A percentile compares a stretch with the other conserved stretches of the same genome.
Conservation (phyloP, 1,140 invertebrate species). For the Lethrus apterus region DNA sequence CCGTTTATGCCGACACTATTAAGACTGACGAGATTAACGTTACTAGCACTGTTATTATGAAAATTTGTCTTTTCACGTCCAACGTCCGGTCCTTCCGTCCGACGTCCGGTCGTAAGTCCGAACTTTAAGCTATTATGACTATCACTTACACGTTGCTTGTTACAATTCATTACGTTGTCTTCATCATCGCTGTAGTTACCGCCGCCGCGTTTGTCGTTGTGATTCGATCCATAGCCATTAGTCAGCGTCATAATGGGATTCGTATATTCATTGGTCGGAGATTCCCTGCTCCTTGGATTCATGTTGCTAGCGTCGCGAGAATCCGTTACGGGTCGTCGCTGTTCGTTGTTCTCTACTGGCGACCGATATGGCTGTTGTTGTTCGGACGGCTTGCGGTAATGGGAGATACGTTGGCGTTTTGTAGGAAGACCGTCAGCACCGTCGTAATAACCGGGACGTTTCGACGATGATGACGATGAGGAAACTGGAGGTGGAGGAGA, state of each 20-base stretch:
- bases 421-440: conserved; percentile 55
- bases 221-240: conserved; percentile 21
- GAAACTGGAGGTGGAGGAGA: conserved; percentile 49
- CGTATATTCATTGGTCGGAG: conserved; percentile 26
- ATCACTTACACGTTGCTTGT: conserved; percentile 20
- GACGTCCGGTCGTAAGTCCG: conserved; percentile 4
- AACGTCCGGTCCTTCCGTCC: conserved; percentile 8
- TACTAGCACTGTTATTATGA: no score
- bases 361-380: conserved; percentile 22
- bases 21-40: no score
- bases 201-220: conserved; percentile 28
- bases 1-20: no score
- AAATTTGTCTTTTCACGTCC: conserved; percentile 23
- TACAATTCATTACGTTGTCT: conserved; percentile 12
- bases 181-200: conserved; percentile 37
- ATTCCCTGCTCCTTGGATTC: conserved; percentile 39
- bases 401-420: conserved; percentile 76
- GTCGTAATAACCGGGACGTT: conserved; percentile 51
- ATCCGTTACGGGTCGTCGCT: conserved; percentile 34
- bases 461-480: conserved; percentile 42
- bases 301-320: conserved; percentile 40
- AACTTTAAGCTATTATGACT: conserved; percentile 19
- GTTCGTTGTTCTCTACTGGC: conserved; percentile 33
- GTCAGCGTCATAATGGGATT: conserved; percentile 27
- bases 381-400: conserved; percentile 55